Evolutionary conservation across 2,888 invertebrate species (phyloP).

Genomic region (Apamea epomidion): DNA sequence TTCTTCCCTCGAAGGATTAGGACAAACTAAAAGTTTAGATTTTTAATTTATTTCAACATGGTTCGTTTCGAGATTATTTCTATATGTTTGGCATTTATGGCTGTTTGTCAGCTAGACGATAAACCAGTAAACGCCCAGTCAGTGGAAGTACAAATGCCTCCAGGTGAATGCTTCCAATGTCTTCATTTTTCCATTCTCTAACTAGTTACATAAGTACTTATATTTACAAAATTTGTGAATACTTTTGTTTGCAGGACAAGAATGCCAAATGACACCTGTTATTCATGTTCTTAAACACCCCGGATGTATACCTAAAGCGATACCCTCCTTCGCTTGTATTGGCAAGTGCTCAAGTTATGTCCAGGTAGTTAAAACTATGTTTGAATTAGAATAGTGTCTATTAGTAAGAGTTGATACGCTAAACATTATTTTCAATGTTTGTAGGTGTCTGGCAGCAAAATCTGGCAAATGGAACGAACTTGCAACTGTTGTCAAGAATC

Average conservation of each 20-base stretch:
- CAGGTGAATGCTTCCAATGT: constrained; percentile 73
- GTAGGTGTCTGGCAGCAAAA: constrained; percentile 97
- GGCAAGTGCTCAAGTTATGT: constrained; percentile 97
- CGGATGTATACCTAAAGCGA: constrained; percentile 97
- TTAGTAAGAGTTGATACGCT: not conserved
- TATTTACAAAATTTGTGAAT: not conserved
- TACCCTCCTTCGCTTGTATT: constrained; percentile 97
- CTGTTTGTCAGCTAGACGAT: constrained; percentile 73
- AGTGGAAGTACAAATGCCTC: constrained; percentile 79
- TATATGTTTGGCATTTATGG: constrained; percentile 70
- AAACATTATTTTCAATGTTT: not conserved
- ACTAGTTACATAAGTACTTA: not conserved
- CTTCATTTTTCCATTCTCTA: not conserved
- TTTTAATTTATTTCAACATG: constrained; percentile 66
- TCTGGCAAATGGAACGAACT: constrained; percentile 98
- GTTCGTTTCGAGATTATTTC: constrained; percentile 62
- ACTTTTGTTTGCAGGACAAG: constrained; percentile 89
- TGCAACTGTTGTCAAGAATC: constrained; percentile 99
- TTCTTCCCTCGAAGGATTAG: constrained; percentile 41
- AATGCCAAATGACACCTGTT: constrained; percentile 97
- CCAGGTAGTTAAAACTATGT: constrained; percentile 91
- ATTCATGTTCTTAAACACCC: constrained; percentile 97
- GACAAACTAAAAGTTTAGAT: constrained; percentile 1
- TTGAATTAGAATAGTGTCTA: not conserved
- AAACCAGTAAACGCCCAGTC: constrained; percentile 75